Conservation (phyloP, 1,140 invertebrate species). For the Aphelinus certus region DNA sequence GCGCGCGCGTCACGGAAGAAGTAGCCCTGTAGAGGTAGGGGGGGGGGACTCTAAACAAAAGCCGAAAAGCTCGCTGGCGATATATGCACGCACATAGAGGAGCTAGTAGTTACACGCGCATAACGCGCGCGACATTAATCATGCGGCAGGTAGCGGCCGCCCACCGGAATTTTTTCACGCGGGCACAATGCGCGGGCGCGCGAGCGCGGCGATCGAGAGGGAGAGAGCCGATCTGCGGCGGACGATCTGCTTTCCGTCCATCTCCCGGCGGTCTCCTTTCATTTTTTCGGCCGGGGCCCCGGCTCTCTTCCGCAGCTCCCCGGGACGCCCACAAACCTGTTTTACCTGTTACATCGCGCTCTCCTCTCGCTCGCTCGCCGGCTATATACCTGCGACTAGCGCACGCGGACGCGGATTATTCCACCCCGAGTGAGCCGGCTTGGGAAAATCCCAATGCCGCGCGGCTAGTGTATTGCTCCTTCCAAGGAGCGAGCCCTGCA, state of each 20-base stretch:
- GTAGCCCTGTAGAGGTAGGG: too few relatives aligned
- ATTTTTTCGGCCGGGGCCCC: not conserved
- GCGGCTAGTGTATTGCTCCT: too few relatives aligned
- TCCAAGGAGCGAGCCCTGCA: too few relatives aligned
- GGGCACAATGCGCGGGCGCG: constrained; percentile 31
- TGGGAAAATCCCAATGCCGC: too few relatives aligned
- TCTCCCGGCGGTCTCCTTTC: constrained; percentile 27
- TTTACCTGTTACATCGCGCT: constrained; percentile 56
- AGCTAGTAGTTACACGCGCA: not conserved
- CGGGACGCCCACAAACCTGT: constrained; percentile 64
- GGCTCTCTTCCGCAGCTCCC: constrained; percentile 49
- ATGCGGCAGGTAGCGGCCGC: constrained; percentile 52
- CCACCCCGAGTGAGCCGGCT: constrained; percentile 4
- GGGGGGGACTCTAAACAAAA: too few relatives aligned
- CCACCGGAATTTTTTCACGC: constrained; percentile 50
- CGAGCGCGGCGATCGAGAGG: not conserved
- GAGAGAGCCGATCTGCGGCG: not conserved
- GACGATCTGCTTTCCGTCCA: not conserved
- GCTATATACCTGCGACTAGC: not conserved
- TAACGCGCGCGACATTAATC: constrained; percentile 57
- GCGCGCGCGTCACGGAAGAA: too few relatives aligned
- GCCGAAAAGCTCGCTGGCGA: not conserved
- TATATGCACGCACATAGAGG: not conserved
- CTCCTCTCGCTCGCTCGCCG: constrained; percentile 8
- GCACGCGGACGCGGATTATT: constrained; percentile 16